Base-by-base conservation (phyloP, 2,888 invertebrate genomes). In the Sabatieria punctata region DNA sequence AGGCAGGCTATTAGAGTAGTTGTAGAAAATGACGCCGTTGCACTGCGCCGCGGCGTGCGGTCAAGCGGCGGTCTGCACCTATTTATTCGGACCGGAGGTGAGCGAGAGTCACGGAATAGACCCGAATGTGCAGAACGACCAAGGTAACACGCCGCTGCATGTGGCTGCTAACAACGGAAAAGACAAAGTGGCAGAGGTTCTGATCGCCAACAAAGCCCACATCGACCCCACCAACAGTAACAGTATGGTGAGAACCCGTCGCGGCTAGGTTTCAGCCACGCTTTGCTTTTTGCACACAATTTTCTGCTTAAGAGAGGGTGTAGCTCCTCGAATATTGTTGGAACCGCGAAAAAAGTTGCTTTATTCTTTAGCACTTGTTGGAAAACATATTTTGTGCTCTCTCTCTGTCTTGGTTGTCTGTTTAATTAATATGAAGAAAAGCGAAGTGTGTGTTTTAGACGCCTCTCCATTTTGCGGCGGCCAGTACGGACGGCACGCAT, bases 121-220 rank as follows among this genome's bases (percentile, higher is more conserved):
- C 49, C 68, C 74, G 1, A 73, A 77, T 55, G 71, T 72, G 1
- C 71, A 71, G 38, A 76, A 77, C 53, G 63, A 68, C 2, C 72
- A 70, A 51, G 78, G 77, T 21, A 77, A 78, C 61, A 74, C 74
- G 1, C 72, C 75, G 1, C 53, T 75, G 27, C 74, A 76, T 56
- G 69, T 76, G 27, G 75, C 77, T 2, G 77, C 77, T 59, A 65
- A 77, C 41, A 75, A 76, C 54, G 76, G 77, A 2, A 73, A 75
- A 55, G 70, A 73, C 38, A 65, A 69, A 6, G 72, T 75, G 0
- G 73, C 73, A 41, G 66, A 68, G 27, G 72, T 74, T 49, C 68
- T 78, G 35, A 63, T 75, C 15, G 60, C 60, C 26, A 68, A 68
- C 45, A 67, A 68, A 19, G 74, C 74, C 2, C 66, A 72, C 50